phyloP scores from a whole-genome alignment of 2,888 invertebrate species.

The Cylindroiulus punctatus region DNA sequence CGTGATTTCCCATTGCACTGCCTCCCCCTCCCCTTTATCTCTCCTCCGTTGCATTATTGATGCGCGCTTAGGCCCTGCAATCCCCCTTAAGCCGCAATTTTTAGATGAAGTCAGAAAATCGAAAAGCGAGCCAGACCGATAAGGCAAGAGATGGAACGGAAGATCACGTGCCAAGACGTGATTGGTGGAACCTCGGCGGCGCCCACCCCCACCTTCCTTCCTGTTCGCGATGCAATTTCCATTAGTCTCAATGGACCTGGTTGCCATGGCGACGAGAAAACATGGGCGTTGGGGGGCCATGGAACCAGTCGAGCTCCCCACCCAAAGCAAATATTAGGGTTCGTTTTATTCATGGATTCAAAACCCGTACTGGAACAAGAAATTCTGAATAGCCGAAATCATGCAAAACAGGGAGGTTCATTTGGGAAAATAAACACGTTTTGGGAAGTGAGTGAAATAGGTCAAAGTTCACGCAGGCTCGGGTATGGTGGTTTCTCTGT shows the following conservation, averaged over 20 bases:
- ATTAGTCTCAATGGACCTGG: conserved; percentile 34
- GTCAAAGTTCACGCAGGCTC: too few relatives aligned
- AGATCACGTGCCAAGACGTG: not conserved
- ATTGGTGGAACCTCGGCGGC: not conserved
- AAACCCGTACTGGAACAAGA: not conserved
- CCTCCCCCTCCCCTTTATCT: not conserved
- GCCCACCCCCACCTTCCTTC: conserved; percentile 12
- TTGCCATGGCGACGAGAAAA: conserved; percentile 4
- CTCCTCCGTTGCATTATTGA: conserved; percentile 28
- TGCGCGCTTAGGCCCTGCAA: conserved; percentile 29
- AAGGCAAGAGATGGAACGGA: not conserved
- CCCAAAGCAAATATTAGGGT: conserved; percentile 11
- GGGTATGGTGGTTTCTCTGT: too few relatives aligned
- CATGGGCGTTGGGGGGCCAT: not conserved
- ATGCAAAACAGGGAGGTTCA: not conserved
- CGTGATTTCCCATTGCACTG: not conserved
- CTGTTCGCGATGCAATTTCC: conserved; percentile 16
- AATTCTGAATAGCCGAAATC: not conserved
- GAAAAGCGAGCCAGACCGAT: conserved; percentile 4
- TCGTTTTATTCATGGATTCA: conserved; percentile 16
- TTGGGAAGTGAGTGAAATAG: not conserved
- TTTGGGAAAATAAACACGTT: conserved; percentile 12
- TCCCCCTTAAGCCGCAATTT: conserved; percentile 30
- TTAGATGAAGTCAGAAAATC: conserved; percentile 42
- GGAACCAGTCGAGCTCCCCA: not conserved